Percentiles rank a stretch among this genome's conserved stretches.
phyloP scores from a whole-genome alignment of 2,797 vertebrate species.

The Geotrypetes seraphini region DNA sequence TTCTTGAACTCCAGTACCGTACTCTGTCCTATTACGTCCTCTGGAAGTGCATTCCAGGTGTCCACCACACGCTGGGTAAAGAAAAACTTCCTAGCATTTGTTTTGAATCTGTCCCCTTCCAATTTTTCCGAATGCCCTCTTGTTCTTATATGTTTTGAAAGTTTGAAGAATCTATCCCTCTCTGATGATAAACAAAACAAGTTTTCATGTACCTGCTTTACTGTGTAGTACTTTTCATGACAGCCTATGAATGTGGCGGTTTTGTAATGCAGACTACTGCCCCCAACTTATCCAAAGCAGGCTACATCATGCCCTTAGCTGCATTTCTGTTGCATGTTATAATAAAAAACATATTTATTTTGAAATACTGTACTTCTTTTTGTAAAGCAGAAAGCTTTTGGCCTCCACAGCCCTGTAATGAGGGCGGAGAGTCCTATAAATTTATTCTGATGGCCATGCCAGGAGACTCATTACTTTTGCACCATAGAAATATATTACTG shows the following conservation, averaged over 20 bases:
- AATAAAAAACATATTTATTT: constrained; percentile 39
- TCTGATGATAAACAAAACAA: not conserved
- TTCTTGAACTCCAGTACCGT: too few relatives aligned
- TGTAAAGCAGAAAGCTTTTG: constrained; percentile 31
- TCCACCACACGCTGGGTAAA: too few relatives aligned
- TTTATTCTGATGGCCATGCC: constrained; percentile 54
- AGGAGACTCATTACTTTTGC: constrained; percentile 55
- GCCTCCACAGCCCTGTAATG: constrained; percentile 42
- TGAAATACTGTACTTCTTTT: constrained; percentile 37
- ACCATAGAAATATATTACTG: constrained; percentile 40
- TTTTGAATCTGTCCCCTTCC: too few relatives aligned
- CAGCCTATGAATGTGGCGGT: too few relatives aligned
- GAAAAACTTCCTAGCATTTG: too few relatives aligned
- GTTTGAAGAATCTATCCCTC: too few relatives aligned
- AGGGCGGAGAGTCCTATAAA: constrained; percentile 56
- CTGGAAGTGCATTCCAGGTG: too few relatives aligned
- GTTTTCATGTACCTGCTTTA: not conserved
- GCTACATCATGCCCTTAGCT: not conserved
- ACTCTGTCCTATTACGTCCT: too few relatives aligned
- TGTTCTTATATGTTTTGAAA: too few relatives aligned
- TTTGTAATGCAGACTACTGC: not conserved
- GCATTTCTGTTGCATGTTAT: constrained; percentile 24
- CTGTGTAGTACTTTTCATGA: not conserved
- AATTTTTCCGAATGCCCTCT: too few relatives aligned
- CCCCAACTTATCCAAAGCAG: not conserved